Conservation (phyloP, 1,140 invertebrate species). For the Aphis gossypii region DNA sequence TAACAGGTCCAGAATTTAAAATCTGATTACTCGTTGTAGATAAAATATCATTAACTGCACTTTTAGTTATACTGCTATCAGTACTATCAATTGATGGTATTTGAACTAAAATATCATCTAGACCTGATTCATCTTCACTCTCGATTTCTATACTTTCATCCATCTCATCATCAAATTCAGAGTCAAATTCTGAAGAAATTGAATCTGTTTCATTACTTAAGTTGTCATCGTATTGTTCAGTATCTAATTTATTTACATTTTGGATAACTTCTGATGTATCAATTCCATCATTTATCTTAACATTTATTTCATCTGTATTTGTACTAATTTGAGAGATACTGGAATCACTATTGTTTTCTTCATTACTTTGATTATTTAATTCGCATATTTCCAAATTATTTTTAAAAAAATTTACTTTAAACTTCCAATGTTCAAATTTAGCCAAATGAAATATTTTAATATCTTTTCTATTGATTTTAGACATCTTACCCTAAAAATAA, state of each 20-base stretch:
- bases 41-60: not conserved
- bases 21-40: no score
- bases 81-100: not conserved
- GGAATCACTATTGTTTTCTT: not conserved
- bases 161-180: not conserved
- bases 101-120: not conserved
- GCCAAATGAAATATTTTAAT: not conserved
- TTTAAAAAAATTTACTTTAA: conserved; percentile 30
- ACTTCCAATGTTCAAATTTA: not conserved
- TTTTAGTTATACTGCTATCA: not conserved
- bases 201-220: not conserved
- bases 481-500: conserved; percentile 8
- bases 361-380: not conserved
- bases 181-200: not conserved
- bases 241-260: not conserved
- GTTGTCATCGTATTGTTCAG: not conserved
- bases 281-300: not conserved
- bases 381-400: not conserved
- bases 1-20: not conserved
- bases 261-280: not conserved
- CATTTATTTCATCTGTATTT: not conserved
- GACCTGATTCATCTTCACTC: not conserved
- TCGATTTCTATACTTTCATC: not conserved
- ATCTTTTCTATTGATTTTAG: not conserved
- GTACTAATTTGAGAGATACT: not conserved